Base-by-base conservation (phyloP, 2,797 vertebrate genomes). In the Ptychadena robeensis region DNA sequence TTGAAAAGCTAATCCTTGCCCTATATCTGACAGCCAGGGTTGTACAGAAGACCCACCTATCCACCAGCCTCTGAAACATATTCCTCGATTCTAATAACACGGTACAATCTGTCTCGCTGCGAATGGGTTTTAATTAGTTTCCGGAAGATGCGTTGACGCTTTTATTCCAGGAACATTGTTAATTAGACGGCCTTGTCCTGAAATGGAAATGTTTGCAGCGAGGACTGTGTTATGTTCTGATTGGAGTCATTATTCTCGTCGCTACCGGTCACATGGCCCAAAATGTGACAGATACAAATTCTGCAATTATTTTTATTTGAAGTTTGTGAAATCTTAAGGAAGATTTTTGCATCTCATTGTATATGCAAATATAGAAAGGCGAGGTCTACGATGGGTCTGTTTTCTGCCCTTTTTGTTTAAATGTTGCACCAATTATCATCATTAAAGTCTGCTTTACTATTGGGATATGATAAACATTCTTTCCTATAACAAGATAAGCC, bases 61-160 rank as follows among this genome's bases (percentile, higher is more conserved):
- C 10, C 10, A 57, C 35, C 73, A 66, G 64, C 31, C 44, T 68
- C 30, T 9, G 75, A 53, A 64, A 25, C 4, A 18, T 53, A 34
- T 78, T 28, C 64, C 25, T 12, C 53, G 64, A 66, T 35, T 53
- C 27, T 53, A 53, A 68, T 66, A 31, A 78, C 64, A 32, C 32
- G 32, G 64, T 48, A 68, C 74, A 68, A 27, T 35, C 48, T n/a
- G 64, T 78, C 75, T 78, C 64, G 11, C 40, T 14, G 65, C 35
- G 44, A 25, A 68, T 25, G 63, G 9, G 30, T 78, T 22, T 27
- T 78, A 78, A 78, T 78, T 78, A 31, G 64, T 34, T 78, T 78
- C 64, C 8, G 22, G 75, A 65, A 78, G 32, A 6, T 9, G 9
- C n/a, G 38, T 15, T 34, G 63, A 61, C n/a, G 38, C 25, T 57